Conservation (phyloP, 2,113 vertebrate genomes). For the Apodemus speciosus region DNA sequence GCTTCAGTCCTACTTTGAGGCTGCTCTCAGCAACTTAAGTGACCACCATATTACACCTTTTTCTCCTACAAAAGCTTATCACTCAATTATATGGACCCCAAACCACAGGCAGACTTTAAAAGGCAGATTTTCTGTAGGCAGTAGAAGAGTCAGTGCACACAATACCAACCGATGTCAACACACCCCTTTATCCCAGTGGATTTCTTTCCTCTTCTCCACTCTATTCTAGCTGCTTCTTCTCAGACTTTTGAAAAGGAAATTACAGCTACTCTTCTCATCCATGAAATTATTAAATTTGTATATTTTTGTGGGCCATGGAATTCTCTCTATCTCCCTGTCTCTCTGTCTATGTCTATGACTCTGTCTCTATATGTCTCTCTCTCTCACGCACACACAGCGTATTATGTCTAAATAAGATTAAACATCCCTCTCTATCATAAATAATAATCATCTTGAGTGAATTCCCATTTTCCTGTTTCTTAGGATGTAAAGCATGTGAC, state of each 20-base stretch:
- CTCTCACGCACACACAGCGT: neutral
- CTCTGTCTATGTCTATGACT: too few species aligned
- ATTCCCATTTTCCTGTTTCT: neutral
- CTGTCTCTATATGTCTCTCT: neutral
- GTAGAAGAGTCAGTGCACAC: neutral
- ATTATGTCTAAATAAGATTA: neutral
- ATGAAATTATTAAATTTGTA: neutral
- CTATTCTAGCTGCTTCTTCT: neutral
- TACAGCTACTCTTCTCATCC: neutral
- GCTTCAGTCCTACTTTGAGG: neutral
- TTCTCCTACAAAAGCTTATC: neutral
- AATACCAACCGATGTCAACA: accelerated
- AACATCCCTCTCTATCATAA: neutral
- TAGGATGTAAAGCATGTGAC: neutral
- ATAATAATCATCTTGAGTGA: neutral
- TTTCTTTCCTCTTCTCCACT: neutral
- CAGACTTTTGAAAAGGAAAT: neutral
- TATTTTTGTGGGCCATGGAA: too few species aligned
- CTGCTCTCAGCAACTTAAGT: too few species aligned
- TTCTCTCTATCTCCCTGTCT: too few species aligned
- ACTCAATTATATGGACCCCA: neutral
- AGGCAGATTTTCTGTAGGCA: neutral
- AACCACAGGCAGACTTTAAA: neutral
- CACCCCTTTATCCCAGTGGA: neutral
- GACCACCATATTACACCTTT: neutral